phyloP scores from a whole-genome alignment of 2,797 vertebrate species.

The Dipus sagitta region DNA sequence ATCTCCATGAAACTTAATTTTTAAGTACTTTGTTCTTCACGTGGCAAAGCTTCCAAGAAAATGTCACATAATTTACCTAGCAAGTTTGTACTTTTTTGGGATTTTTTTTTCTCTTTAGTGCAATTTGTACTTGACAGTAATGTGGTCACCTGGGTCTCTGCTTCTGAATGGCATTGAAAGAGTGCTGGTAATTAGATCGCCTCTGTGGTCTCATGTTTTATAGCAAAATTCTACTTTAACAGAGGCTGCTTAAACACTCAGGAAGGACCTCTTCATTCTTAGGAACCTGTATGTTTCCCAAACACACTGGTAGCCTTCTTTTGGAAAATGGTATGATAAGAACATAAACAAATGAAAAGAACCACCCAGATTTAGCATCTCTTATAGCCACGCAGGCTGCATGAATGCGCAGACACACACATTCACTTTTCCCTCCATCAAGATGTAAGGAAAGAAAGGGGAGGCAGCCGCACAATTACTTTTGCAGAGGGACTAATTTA shows the following conservation, averaged over 20 bases:
- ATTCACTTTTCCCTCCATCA: neutral
- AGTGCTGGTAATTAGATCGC: constrained; percentile 81
- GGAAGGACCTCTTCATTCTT: constrained; percentile 66
- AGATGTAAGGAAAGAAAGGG: constrained; percentile 51
- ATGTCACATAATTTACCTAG: constrained; percentile 63
- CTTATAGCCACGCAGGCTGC: constrained; percentile 20
- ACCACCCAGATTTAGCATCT: constrained; percentile 23
- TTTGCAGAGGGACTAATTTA: constrained; percentile 36
- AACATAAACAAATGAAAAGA: constrained; percentile 72
- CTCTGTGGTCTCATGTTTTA: constrained; percentile 75
- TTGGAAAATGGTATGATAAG: constrained; percentile 61
- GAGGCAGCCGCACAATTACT: constrained; percentile 40
- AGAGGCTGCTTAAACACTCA: constrained; percentile 71
- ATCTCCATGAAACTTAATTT: constrained; percentile 42
- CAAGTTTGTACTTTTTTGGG: constrained; percentile 58
- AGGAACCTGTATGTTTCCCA: constrained; percentile 65
- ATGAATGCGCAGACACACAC: neutral
- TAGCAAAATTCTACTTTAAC: constrained; percentile 74
- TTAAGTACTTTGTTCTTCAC: constrained; percentile 42
- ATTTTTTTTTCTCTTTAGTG: constrained; percentile 66
- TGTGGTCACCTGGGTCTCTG: constrained; percentile 77
- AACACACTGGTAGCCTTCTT: constrained; percentile 58
- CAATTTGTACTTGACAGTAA: constrained; percentile 62
- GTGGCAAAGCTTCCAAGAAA: constrained; percentile 61
- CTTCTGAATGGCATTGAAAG: constrained; percentile 75